Evolutionary conservation across 2,113 vertebrate genomes (phyloP).

Genomic region (Acanthochromis polyacanthus): DNA sequence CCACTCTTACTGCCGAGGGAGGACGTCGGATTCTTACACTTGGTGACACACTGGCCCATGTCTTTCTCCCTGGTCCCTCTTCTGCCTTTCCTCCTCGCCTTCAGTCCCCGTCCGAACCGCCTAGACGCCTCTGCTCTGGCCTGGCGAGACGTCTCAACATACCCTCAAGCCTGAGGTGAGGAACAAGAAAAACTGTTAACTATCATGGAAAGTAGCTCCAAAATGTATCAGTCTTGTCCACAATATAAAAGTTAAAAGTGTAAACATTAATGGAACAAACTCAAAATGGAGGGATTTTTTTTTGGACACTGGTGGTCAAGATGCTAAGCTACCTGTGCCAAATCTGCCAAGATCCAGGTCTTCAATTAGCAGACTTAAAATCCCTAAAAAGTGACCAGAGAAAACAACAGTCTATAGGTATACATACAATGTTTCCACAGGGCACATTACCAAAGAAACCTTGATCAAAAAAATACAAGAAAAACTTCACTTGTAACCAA

Average conservation of each 20-base stretch:
- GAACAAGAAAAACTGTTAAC: conserved; percentile 7
- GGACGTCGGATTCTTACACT: conserved; percentile 99
- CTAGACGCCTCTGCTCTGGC: conserved; percentile 86
- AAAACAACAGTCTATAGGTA: conserved; percentile 9
- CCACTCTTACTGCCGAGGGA: conserved; percentile 99
- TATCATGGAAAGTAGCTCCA: neutral
- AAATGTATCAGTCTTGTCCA: neutral
- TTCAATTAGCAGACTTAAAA: conserved; percentile 46
- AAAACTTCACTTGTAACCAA: conserved; percentile 8
- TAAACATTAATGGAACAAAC: neutral
- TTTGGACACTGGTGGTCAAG: neutral
- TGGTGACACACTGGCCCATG: conserved; percentile 99
- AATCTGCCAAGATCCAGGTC: conserved; percentile 52
- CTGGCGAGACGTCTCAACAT: conserved; percentile 90
- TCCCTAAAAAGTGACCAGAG: conserved; percentile 24
- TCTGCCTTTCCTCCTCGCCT: conserved; percentile 79
- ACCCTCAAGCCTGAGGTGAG: conserved; percentile 83
- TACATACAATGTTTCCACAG: conserved; percentile 6
- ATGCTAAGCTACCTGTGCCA: conserved; percentile 55
- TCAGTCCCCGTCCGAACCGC: conserved; percentile 85
- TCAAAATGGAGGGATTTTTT: neutral
- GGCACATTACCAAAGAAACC: conserved; percentile 20
- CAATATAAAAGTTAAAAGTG: conserved; percentile 13
- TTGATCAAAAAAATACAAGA: neutral
- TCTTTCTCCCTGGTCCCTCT: conserved; percentile 75